These are phyloP conservation scores for Adelognathus sp. DNA, from an alignment of 2,888 invertebrate species.

Conservation along the genomic window DNA sequence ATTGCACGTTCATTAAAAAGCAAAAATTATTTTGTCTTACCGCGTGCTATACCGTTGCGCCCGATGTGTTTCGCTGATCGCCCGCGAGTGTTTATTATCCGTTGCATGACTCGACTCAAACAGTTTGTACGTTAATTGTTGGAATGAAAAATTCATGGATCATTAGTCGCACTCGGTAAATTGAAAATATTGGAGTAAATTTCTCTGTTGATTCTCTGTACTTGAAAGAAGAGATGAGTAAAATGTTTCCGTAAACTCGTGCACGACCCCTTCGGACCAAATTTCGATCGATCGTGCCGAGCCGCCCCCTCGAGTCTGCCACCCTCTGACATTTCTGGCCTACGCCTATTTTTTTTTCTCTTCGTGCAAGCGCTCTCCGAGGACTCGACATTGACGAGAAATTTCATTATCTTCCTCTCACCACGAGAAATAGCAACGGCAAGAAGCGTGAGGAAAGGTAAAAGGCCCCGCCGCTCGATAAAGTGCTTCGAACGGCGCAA, in stretches of 20 bases:
- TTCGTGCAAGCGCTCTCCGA: not conserved
- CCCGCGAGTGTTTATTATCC: not conserved
- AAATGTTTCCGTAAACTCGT: conserved; percentile 19
- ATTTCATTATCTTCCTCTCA: too few relatives aligned
- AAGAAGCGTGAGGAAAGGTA: not conserved
- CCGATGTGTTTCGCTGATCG: not conserved
- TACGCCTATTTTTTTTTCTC: not conserved
- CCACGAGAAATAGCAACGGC: not conserved
- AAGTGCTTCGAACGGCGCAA: conserved; percentile 34
- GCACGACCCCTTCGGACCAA: conserved; percentile 20
- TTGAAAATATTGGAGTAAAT: not conserved
- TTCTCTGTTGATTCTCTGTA: not conserved
- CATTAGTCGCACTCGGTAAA: not conserved
- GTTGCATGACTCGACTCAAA: conserved; percentile 5
- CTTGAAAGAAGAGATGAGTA: not conserved
- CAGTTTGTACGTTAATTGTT: not conserved
- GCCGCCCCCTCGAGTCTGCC: not conserved
- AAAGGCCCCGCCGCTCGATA: conserved; percentile 18
- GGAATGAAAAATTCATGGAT: not conserved
- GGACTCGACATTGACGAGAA: not conserved
- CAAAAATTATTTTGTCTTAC: not conserved
- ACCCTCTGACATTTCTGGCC: conserved; percentile 43
- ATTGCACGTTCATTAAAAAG: not conserved
- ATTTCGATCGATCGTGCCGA: conserved; percentile 26
- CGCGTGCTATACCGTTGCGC: not conserved